Evolutionary conservation across 2,797 vertebrate genomes (phyloP), one percentile per base, ranked within the genome.

Genomic region (Periparus ater): DNA sequence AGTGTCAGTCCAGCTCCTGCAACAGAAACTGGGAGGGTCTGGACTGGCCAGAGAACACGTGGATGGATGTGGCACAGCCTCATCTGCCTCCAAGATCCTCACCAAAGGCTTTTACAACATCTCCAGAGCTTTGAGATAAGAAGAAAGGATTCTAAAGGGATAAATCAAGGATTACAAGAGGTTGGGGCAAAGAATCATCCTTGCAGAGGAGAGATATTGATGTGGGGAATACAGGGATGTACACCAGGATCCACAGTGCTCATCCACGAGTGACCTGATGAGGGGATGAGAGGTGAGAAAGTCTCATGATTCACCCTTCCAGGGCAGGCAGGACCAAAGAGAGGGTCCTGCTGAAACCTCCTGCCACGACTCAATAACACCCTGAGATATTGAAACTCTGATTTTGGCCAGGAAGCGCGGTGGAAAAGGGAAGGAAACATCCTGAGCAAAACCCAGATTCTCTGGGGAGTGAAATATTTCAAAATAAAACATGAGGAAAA

Each of bases 31-130:
- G 20, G 10, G 14, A 60, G 17, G 40, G 38, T 30, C 50, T 66
- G 38, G 30, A 51, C 23, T 13, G 63, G 45, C 32, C 58, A 74
- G 8, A 1, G 12, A 30, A 11, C 30, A 30, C 0, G 0, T 7
- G n/a, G 44, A 60, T 0, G 1, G 45, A 55, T 17, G 29, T 30
- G 84, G 38, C 79, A 77, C 12, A 40, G 57, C 40, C 47, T 50
- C 44, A 58, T 36, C 67, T 77, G 42, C 9, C 47, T 57, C 51
- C 3, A 27, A 71, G 38, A 53, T 40, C 60, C 55, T 83, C 60
- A 60, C 17, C 25, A 40, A 53, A 55, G 51, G 47, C n/a, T 72
- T 63, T 55, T 44, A 42, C 7, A 55, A 36, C 62, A 55, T 16
- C 26, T 34, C 17, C 38, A 55, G 27, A 65, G 47, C 32, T 65